Conservation (phyloP, 2,888 invertebrate genomes). For the Antheraea yamamai region DNA sequence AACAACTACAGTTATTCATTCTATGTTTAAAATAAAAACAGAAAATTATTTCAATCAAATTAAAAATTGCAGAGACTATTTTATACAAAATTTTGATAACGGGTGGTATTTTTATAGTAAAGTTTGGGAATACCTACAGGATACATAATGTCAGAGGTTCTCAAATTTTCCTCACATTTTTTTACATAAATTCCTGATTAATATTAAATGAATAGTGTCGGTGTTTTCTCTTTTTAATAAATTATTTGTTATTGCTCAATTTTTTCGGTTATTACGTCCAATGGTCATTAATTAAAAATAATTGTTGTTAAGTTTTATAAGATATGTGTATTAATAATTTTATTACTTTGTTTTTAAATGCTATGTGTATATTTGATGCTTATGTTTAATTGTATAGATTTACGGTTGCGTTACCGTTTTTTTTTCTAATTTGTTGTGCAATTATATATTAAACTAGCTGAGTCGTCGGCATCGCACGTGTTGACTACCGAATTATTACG, state of each 20-base stretch:
- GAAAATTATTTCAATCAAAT: too few relatives aligned
- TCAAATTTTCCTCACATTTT: background rate
- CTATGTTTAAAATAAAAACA: too few relatives aligned
- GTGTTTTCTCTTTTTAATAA: background rate
- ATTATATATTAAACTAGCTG: background rate
- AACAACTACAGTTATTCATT: too few relatives aligned
- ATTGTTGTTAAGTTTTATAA: background rate
- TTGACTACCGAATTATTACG: background rate
- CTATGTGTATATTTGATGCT: background rate
- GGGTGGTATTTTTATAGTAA: too few relatives aligned
- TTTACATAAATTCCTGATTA: background rate
- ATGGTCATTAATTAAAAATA: background rate
- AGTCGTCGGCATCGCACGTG: background rate
- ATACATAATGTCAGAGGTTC: background rate
- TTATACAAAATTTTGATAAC: too few relatives aligned
- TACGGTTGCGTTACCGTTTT: background rate
- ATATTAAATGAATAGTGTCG: background rate
- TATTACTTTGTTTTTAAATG: background rate
- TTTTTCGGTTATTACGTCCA: background rate
- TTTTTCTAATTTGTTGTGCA: background rate
- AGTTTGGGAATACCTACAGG: too few relatives aligned
- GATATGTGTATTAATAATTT: background rate
- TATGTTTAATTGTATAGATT: background rate
- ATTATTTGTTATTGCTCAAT: background rate
- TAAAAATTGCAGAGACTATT: too few relatives aligned